Conservation (phyloP, 2,888 invertebrate genomes). For the Tanytarsus gracilentus region DNA sequence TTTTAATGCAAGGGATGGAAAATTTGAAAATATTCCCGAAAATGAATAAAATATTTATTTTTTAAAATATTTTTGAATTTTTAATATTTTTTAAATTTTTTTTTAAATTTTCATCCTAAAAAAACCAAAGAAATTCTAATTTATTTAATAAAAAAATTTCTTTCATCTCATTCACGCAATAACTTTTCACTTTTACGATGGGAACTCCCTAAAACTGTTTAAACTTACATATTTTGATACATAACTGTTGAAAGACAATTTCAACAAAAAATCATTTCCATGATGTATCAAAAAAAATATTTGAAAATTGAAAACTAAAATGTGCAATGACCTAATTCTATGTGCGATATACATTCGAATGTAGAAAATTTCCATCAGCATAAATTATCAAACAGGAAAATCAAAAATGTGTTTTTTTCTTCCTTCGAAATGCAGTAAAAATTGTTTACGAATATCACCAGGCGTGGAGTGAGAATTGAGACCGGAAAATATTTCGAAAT, state of each 20-base stretch:
- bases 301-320: background rate
- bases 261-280: conserved; percentile 2
- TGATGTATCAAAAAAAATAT: background rate
- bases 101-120: no score
- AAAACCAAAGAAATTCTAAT: no score
- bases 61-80: no score
- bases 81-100: no score
- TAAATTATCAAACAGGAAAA: conserved; percentile 21
- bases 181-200: background rate
- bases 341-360: background rate
- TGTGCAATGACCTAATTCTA: background rate
- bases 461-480: no score
- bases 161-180: background rate
- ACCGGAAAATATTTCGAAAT: no score
- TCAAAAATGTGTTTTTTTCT: background rate
- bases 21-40: no score
- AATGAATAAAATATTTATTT: no score
- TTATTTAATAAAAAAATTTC: background rate
- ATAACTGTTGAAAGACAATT: conserved; percentile 1
- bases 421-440: background rate
- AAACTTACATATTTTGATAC: no score
- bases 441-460: background rate
- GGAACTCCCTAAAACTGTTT: no score
- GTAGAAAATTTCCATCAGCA: conserved; percentile 17
- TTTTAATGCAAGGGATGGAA: no score